Conservation (phyloP, 1,140 invertebrate genomes). For the Ceratina australensis region DNA sequence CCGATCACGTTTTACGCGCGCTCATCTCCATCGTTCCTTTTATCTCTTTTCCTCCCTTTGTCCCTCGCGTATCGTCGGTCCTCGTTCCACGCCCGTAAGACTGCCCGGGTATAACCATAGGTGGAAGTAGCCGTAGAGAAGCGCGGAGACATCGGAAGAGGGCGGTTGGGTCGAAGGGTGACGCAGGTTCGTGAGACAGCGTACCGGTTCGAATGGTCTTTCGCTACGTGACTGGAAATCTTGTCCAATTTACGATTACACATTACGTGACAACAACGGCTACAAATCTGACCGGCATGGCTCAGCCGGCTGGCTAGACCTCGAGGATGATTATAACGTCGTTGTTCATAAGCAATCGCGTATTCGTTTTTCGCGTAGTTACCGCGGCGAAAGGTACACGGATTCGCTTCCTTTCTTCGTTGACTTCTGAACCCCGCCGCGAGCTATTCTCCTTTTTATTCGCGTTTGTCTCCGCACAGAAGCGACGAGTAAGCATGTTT, state of each 20-base stretch:
- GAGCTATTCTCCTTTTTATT: conserved; percentile 25
- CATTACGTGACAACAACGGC: conserved; percentile 68
- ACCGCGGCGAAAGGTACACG: background rate
- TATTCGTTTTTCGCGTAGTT: background rate
- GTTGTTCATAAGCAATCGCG: background rate
- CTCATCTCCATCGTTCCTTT: conserved; percentile 49
- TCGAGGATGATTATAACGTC: conserved; percentile 23
- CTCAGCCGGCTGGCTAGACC: background rate
- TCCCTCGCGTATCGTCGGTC: background rate
- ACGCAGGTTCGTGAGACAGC: conserved; percentile 54
- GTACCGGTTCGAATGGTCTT: conserved; percentile 64
- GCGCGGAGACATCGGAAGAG: background rate
- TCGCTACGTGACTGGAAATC: conserved; percentile 73
- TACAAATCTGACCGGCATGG: conserved; percentile 5
- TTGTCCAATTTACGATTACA: conserved; percentile 71
- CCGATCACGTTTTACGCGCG: conserved; percentile 66
- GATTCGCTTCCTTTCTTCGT: background rate
- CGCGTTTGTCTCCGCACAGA: background rate
- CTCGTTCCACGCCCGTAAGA: conserved; percentile 1
- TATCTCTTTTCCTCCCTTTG: conserved; percentile 12
- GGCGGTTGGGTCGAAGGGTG: conserved; percentile 51
- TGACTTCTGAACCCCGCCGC: conserved; percentile 1
- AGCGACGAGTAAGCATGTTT: conserved; percentile 29
- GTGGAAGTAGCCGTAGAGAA: conserved; percentile 5
- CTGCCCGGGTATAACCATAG: conserved; percentile 39